Conservation (phyloP, 2,113 vertebrate genomes). For the Oophaga pumilio region DNA sequence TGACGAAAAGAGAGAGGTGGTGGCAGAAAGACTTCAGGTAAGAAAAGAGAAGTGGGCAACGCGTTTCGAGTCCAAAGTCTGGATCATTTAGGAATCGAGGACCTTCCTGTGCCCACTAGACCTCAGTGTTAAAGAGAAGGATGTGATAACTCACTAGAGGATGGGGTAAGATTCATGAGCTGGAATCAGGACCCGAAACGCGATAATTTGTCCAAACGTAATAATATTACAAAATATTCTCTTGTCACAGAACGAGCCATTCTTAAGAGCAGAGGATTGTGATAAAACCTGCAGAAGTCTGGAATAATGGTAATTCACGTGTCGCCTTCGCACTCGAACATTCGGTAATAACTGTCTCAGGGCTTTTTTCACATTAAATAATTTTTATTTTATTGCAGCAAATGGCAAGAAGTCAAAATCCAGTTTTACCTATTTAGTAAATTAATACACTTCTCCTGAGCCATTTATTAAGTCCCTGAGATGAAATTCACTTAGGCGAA, state of each 20-base stretch:
- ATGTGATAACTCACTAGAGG: neutral
- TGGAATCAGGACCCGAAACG: neutral
- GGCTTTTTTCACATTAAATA: conserved; percentile 38
- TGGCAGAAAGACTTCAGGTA: no score
- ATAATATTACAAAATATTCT: no score
- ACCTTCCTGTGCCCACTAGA: neutral
- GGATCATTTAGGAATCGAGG: neutral
- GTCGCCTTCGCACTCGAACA: conserved; percentile 18
- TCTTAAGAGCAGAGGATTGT: neutral
- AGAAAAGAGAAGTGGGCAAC: no score
- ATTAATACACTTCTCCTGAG: conserved; percentile 39
- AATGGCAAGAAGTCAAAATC: conserved; percentile 35
- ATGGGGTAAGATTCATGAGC: neutral
- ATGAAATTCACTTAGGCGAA: conserved; percentile 44
- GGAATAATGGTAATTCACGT: conserved; percentile 26
- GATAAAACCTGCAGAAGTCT: neutral
- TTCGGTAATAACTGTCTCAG: conserved; percentile 32
- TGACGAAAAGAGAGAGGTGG: no score
- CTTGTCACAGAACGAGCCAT: neutral
- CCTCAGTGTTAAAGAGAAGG: neutral
- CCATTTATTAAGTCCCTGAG: conserved; percentile 10
- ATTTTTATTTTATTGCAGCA: conserved; percentile 38
- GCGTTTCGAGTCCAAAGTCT: neutral
- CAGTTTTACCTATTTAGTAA: conserved; percentile 50
- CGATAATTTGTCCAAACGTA: neutral